phyloP scores from a whole-genome alignment of 2,797 vertebrate genomes.

The Megaceryle alcyon region DNA sequence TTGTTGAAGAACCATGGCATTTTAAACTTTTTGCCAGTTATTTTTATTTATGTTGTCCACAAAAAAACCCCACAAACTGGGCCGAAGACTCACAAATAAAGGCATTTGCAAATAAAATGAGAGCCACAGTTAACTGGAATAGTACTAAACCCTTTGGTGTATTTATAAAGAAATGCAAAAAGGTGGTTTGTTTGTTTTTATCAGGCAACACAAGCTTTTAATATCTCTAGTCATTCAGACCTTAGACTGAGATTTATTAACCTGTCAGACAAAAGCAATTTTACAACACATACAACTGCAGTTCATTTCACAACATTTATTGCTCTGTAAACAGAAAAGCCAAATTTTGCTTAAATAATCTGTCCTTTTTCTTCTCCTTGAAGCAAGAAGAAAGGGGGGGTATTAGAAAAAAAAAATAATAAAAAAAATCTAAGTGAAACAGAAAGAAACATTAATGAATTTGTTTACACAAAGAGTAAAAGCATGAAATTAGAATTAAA shows the following conservation, averaged over 20 bases:
- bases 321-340: constrained; percentile 56
- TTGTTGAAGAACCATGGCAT: neutral
- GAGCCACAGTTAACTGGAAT: neutral
- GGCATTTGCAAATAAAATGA: neutral
- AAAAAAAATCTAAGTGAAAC: neutral
- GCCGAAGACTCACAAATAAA: neutral
- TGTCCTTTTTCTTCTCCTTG: neutral
- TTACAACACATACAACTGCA: constrained; percentile 30
- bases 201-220: constrained; percentile 49
- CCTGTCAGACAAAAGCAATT: constrained; percentile 60
- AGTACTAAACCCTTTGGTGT: neutral
- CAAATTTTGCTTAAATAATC: neutral
- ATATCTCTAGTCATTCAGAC: constrained; percentile 45
- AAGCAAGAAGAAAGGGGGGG: neutral
- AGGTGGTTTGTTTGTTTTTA: neutral
- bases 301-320: constrained; percentile 49
- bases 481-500: neutral
- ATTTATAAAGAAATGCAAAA: constrained; percentile 40
- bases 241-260: constrained; percentile 60
- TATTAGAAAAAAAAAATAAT: neutral
- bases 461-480: neutral
- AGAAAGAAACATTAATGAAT: neutral
- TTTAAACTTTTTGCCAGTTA: constrained; percentile 7
- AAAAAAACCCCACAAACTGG: neutral
- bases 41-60: neutral